Conservation (phyloP, 2,888 invertebrate species). For the Napeogenes inachia region DNA sequence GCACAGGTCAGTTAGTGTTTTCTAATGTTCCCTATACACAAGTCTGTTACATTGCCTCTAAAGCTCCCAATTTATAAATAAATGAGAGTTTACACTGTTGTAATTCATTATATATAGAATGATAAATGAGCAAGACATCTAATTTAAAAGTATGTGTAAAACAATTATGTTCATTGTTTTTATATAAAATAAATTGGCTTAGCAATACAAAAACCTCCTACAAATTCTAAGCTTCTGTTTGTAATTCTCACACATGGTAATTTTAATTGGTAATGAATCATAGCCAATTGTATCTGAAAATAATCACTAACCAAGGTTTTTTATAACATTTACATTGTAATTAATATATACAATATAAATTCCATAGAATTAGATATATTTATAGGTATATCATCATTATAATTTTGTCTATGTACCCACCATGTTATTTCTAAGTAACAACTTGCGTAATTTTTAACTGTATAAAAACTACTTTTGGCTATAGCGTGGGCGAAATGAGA, state of each 20-base stretch:
- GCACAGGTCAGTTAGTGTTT: no score
- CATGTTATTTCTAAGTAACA: not conserved
- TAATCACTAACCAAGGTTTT: not conserved
- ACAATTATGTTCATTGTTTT: no score
- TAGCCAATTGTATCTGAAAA: not conserved
- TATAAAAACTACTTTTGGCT: constrained; percentile 21
- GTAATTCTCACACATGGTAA: not conserved
- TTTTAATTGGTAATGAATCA: constrained; percentile 1
- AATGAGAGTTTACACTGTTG: no score
- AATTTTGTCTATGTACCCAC: not conserved
- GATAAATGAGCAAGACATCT: no score
- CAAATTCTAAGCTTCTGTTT: not conserved
- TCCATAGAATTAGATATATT: not conserved
- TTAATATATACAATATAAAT: not conserved
- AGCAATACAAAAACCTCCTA: no score
- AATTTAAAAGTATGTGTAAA: no score
- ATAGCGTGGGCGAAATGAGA: constrained; percentile 29
- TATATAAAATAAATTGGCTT: no score
- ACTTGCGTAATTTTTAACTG: constrained; percentile 4
- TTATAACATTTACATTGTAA: not conserved
- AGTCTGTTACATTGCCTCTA: no score
- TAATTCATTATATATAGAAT: no score
- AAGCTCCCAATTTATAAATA: no score
- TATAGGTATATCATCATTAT: not conserved
- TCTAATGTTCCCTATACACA: no score